Evolutionary conservation across 2,113 vertebrate genomes (phyloP).

Genomic region (Canis aureus): DNA sequence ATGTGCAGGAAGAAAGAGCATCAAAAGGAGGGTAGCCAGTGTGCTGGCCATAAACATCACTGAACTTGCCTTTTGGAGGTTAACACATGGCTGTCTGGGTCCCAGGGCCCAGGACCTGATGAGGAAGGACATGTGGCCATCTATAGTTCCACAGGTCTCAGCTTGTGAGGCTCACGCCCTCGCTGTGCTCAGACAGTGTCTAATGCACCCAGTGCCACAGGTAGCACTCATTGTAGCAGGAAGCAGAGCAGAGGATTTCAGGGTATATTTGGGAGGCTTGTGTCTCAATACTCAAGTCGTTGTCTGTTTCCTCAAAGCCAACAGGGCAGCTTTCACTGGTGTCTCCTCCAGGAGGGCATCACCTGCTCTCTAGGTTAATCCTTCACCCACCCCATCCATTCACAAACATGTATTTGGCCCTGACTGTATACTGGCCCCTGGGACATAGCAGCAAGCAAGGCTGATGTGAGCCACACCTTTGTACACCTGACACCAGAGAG

Average conservation of each 20-base stretch:
- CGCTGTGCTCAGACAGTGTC: too few species aligned
- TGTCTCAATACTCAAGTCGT: accelerated
- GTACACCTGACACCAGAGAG: background rate
- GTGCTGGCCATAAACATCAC: background rate
- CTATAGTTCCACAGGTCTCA: accelerated
- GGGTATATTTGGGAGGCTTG: accelerated
- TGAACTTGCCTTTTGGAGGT: accelerated
- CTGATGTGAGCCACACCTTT: accelerated
- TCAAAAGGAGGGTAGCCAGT: background rate
- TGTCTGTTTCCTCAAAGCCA: background rate
- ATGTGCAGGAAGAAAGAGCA: background rate
- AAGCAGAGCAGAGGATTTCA: accelerated
- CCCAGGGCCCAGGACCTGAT: background rate
- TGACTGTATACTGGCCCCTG: accelerated
- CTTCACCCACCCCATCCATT: background rate
- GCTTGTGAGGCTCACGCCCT: background rate
- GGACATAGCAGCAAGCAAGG: background rate
- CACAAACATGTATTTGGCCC: background rate
- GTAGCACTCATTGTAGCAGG: accelerated
- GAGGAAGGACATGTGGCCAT: background rate
- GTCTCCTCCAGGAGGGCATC: background rate
- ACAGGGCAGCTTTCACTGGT: accelerated
- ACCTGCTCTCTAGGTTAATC: background rate
- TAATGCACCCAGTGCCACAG: accelerated
- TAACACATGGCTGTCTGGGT: accelerated